Evolutionary conservation across 2,797 vertebrate species (phyloP).

Genomic region (Pteronotus mesoamericanus): DNA sequence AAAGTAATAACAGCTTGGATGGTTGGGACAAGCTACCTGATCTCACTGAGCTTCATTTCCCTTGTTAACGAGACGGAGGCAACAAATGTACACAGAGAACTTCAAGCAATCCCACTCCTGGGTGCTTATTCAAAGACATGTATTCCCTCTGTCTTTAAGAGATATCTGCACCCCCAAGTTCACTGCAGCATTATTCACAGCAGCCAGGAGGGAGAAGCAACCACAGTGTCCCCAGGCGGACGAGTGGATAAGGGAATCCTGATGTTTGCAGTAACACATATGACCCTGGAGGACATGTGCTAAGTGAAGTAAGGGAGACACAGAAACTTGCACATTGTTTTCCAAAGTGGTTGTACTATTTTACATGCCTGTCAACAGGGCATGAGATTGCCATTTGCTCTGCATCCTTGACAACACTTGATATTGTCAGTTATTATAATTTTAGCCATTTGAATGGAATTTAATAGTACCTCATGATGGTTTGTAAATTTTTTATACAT

Average conservation of each 20-base stretch:
- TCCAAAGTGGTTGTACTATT: not conserved
- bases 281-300: not conserved
- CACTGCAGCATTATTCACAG: not conserved
- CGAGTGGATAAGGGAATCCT: not conserved
- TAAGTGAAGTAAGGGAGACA: not conserved
- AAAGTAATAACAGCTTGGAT: not conserved
- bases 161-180: accelerated
- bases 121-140: not conserved
- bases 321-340: not conserved
- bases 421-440: not conserved
- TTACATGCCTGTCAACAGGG: not conserved
- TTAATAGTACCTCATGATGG: not conserved
- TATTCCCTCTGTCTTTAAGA: not conserved
- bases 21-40: not conserved
- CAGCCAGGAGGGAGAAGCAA: not conserved
- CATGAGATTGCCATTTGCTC: not conserved
- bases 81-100: not conserved
- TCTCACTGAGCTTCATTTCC: not conserved
- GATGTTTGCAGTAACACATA: not conserved
- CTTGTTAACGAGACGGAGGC: too few relatives aligned
- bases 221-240: not conserved
- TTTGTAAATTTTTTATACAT: not conserved
- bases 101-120: not conserved
- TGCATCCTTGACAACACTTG: not conserved
- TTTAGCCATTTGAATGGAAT: not conserved